Evolutionary conservation across 2,888 invertebrate genomes (phyloP).

Genomic region (Polymixis flavicincta): DNA sequence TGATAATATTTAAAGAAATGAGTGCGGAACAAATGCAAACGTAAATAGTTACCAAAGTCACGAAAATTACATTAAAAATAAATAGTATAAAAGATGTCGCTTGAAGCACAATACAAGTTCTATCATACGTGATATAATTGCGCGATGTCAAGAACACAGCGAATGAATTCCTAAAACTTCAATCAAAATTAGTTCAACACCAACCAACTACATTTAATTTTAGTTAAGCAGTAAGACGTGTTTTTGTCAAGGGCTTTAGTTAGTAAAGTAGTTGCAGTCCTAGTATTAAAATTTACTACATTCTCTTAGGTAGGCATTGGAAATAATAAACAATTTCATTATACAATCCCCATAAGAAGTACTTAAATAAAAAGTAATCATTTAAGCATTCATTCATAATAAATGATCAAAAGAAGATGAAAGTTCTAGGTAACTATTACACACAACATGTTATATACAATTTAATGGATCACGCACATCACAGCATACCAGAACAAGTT

Average conservation of each 20-base stretch:
- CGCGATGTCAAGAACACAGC: slow-evolving; percentile 15
- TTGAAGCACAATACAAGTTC: neutral
- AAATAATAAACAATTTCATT: slow-evolving; percentile 1
- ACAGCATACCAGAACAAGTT: slow-evolving; percentile 79
- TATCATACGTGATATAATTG: neutral
- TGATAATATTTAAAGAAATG: slow-evolving; percentile 11
- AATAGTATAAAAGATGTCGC: neutral
- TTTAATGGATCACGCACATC: slow-evolving; percentile 71
- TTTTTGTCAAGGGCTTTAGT: slow-evolving; percentile 55
- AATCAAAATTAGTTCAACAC: slow-evolving; percentile 46
- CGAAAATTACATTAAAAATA: neutral
- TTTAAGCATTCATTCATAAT: slow-evolving; percentile 23
- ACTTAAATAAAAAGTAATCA: neutral
- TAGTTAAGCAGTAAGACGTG: slow-evolving; percentile 55
- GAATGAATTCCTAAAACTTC: slow-evolving; percentile 32
- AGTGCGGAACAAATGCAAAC: neutral
- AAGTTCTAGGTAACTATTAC: slow-evolving; percentile 63
- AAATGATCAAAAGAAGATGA: slow-evolving; percentile 71
- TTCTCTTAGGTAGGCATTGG: slow-evolving; percentile 39
- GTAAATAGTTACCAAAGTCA: neutral
- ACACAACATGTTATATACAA: slow-evolving; percentile 60
- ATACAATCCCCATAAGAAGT: neutral
- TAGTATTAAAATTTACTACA: slow-evolving; percentile 43
- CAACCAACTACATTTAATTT: slow-evolving; percentile 27
- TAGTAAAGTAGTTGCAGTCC: slow-evolving; percentile 42